Evolutionary conservation across 2,797 vertebrate species (phyloP).

Genomic region (Limosa lapponica): DNA sequence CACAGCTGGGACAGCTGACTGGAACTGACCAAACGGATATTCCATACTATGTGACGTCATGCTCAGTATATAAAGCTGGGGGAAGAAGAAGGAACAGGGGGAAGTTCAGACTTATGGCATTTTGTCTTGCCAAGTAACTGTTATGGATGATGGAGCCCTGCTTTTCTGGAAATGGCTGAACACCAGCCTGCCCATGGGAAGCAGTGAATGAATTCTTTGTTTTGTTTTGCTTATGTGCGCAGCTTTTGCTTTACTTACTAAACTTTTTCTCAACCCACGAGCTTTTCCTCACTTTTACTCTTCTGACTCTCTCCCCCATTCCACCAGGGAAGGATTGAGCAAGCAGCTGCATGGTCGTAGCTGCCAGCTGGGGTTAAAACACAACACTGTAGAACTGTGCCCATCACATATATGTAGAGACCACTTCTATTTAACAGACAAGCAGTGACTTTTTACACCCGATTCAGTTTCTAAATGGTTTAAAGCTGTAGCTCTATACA

Average conservation of each 20-base stretch:
- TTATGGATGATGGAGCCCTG: background rate
- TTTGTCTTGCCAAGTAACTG: background rate
- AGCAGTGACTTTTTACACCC: background rate
- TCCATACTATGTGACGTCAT: background rate
- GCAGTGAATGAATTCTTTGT: background rate
- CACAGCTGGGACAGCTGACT: background rate
- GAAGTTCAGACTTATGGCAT: background rate
- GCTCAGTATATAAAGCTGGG: background rate
- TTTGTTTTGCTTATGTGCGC: background rate
- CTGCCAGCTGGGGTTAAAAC: background rate
- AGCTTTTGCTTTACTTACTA: background rate
- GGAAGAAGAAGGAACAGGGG: background rate
- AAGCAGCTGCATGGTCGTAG: background rate
- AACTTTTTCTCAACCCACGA: background rate
- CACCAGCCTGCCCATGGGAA: background rate
- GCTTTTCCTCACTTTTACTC: background rate
- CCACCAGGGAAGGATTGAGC: background rate
- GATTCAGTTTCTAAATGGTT: background rate
- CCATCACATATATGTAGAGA: background rate
- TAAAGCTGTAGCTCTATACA: background rate
- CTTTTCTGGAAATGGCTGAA: background rate
- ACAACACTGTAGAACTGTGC: background rate
- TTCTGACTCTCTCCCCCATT: background rate
- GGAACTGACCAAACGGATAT: background rate
- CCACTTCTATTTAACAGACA: background rate